Evolutionary conservation across 2,113 vertebrate species (phyloP).

Genomic region (Actinemys pallida): DNA sequence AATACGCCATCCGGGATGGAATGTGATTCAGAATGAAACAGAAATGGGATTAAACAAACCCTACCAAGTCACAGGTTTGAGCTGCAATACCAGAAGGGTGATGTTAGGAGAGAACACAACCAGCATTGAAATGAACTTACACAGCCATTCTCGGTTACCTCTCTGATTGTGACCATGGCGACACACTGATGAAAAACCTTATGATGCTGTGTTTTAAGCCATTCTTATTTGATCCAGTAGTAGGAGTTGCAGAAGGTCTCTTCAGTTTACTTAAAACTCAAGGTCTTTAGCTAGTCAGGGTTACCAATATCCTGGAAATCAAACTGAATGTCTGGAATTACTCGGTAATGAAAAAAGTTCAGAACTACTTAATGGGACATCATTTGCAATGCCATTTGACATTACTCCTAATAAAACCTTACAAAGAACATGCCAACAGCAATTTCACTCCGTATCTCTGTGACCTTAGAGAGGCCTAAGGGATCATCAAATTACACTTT

Average conservation of each 20-base stretch:
- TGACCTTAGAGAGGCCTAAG: neutral
- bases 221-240: conserved; percentile 32
- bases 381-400: neutral
- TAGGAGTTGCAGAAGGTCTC: conserved; percentile 34
- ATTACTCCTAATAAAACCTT: neutral
- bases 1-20: conserved; percentile 3
- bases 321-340: neutral
- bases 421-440: neutral
- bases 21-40: conserved; percentile 53
- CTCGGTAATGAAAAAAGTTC: conserved; percentile 27
- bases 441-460: neutral
- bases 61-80: neutral
- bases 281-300: neutral
- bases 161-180: conserved; percentile 54
- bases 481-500: neutral
- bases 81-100: neutral
- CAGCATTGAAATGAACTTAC: conserved; percentile 7
- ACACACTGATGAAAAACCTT: conserved; percentile 1
- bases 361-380: neutral
- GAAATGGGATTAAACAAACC: conserved; percentile 49
- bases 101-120: neutral
- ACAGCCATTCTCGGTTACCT: conserved; percentile 32
- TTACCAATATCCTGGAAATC: conserved; percentile 7
- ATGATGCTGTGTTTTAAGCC: conserved; percentile 47
- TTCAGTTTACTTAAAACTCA: conserved; percentile 3